Conservation (phyloP, 2,888 invertebrate genomes). For the Biston betularia region DNA sequence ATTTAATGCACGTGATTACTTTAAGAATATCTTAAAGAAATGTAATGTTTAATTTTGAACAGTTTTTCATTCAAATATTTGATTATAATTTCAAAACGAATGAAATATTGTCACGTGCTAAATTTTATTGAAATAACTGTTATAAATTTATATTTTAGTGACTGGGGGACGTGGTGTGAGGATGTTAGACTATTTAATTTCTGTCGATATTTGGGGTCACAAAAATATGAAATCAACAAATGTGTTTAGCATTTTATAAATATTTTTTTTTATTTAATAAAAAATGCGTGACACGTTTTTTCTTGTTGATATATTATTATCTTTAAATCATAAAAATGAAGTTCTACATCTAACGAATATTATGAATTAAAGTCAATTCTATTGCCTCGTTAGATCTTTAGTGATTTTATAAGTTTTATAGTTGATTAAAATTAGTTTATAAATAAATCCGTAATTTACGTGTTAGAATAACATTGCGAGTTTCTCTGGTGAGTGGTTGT, state of each 20-base stretch:
- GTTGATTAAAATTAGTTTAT: constrained; percentile 78
- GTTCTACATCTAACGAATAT: constrained; percentile 15
- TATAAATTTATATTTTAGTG: constrained; percentile 56
- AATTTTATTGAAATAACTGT: constrained; percentile 61
- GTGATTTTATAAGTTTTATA: constrained; percentile 70
- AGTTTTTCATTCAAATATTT: too few species aligned
- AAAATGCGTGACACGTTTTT: constrained; percentile 26
- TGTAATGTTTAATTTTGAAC: background rate
- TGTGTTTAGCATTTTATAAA: constrained; percentile 28
- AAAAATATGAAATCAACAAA: constrained; percentile 27
- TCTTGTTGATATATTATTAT: constrained; percentile 21
- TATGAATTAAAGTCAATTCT: constrained; percentile 53
- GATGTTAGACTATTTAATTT: constrained; percentile 42
- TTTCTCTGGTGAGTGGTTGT: constrained; percentile 82
- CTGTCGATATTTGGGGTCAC: constrained; percentile 40
- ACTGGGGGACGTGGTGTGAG: constrained; percentile 81
- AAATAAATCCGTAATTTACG: constrained; percentile 80
- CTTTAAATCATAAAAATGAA: constrained; percentile 35
- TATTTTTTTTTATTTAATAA: constrained; percentile 13
- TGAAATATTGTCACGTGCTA: constrained; percentile 38
- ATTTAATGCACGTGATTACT: too few species aligned
- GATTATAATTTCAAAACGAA: background rate
- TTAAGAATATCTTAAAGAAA: background rate
- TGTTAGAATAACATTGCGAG: constrained; percentile 77
- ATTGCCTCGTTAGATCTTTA: constrained; percentile 68